phyloP scores from a whole-genome alignment of 1,140 invertebrate genomes.

The Aphis gossypii region DNA sequence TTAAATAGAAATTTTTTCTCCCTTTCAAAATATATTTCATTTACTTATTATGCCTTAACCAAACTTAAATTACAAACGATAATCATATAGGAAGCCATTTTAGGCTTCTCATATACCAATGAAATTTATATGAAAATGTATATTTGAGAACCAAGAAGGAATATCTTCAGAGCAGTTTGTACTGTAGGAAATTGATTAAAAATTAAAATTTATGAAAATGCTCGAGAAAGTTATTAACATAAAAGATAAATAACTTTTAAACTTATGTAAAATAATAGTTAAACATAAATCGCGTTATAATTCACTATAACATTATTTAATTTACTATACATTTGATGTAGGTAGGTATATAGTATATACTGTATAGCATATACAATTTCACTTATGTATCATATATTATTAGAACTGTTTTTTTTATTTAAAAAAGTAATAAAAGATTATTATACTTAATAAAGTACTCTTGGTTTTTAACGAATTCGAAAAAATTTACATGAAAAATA shows the following conservation, averaged over 20 bases:
- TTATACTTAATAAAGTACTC: too few species aligned
- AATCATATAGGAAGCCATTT: not conserved
- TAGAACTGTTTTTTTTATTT: too few species aligned
- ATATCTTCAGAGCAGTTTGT: not conserved
- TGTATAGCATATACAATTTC: too few species aligned
- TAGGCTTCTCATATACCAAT: not conserved
- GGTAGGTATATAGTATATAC: too few species aligned
- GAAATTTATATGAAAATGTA: not conserved
- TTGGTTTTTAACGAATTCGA: too few species aligned
- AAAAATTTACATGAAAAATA: too few species aligned
- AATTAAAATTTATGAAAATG: not conserved
- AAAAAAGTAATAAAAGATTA: too few species aligned
- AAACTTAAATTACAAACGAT: not conserved
- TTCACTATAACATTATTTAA: not conserved
- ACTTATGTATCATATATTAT: too few species aligned
- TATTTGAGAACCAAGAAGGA: not conserved
- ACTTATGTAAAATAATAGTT: not conserved
- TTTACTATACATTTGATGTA: too few species aligned
- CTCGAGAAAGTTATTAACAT: not conserved
- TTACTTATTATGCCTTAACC: not conserved
- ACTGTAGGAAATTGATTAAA: too few species aligned
- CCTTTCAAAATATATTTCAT: not conserved
- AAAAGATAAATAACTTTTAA: not conserved
- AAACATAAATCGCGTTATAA: not conserved
- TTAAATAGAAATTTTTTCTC: not conserved